Evolutionary conservation across 1,140 invertebrate genomes (phyloP).

Genomic region (Colletes latitarsis): DNA sequence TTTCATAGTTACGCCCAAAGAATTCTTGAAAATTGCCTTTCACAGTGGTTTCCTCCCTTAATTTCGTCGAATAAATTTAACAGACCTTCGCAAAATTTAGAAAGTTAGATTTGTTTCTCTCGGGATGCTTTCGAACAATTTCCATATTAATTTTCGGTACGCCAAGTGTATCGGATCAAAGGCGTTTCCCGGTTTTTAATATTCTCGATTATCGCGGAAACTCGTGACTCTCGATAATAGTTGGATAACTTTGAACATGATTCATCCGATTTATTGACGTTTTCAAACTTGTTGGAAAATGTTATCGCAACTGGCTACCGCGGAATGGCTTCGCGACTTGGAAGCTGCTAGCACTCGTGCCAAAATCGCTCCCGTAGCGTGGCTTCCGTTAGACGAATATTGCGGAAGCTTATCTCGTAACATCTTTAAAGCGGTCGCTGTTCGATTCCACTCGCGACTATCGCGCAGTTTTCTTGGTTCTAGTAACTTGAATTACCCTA

Average conservation of each 20-base stretch:
- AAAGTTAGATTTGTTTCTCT: too few relatives aligned
- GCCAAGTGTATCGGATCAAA: too few relatives aligned
- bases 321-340: not conserved
- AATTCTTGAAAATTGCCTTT: too few relatives aligned
- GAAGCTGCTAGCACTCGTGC: not conserved
- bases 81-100: too few relatives aligned
- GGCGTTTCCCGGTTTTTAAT: too few relatives aligned
- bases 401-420: constrained; percentile 35
- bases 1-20: too few relatives aligned
- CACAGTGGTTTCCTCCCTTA: too few relatives aligned
- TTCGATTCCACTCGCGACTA: not conserved
- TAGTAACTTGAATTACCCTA: not conserved
- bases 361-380: not conserved
- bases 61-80: not conserved
- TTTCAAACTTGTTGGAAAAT: not conserved
- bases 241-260: not conserved
- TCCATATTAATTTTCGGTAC: too few relatives aligned
- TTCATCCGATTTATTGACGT: not conserved
- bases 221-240: not conserved
- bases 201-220: not conserved
- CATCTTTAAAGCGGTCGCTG: not conserved
- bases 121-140: too few relatives aligned
- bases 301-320: not conserved
- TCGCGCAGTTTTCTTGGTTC: too few relatives aligned
- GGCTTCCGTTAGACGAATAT: constrained; percentile 17